phyloP scores from a whole-genome alignment of 2,888 invertebrate species.

The Pimpla rufipes region DNA sequence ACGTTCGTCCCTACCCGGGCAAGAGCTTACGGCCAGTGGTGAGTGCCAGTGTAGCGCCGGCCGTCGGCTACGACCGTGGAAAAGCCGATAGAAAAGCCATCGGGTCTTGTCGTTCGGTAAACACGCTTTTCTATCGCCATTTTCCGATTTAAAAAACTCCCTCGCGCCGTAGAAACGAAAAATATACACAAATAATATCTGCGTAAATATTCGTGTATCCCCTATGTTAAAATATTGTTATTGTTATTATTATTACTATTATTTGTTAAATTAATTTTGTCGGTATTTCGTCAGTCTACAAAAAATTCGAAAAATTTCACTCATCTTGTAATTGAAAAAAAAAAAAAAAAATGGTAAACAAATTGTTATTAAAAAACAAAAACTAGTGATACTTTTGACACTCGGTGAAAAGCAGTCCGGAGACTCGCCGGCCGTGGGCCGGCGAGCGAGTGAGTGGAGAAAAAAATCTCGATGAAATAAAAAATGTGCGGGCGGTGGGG shows the following conservation, averaged over 20 bases:
- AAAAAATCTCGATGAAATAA: neutral
- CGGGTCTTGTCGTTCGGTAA: conserved; percentile 50
- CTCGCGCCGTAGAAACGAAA: neutral
- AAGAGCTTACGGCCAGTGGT: conserved; percentile 44
- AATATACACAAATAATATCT: neutral
- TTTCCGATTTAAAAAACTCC: neutral
- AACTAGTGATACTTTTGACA: neutral
- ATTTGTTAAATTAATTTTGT: neutral
- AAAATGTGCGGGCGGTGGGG: neutral
- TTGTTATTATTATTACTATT: conserved; percentile 1
- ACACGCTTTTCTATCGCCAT: conserved; percentile 36
- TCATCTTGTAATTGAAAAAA: neutral
- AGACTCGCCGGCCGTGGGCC: neutral
- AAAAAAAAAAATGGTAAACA: neutral
- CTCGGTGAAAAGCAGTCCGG: neutral
- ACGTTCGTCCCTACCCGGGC: conserved; percentile 60
- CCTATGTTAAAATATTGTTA: neutral
- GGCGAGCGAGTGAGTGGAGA: neutral
- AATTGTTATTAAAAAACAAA: neutral
- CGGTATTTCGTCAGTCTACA: neutral
- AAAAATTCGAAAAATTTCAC: neutral
- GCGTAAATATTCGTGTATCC: neutral
- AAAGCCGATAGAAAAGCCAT: conserved; percentile 18
- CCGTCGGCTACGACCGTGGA: conserved; percentile 59
- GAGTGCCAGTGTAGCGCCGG: conserved; percentile 67